Evolutionary conservation across 2,113 vertebrate species (phyloP).

Genomic region (human (Homo sapiens)): DNA sequence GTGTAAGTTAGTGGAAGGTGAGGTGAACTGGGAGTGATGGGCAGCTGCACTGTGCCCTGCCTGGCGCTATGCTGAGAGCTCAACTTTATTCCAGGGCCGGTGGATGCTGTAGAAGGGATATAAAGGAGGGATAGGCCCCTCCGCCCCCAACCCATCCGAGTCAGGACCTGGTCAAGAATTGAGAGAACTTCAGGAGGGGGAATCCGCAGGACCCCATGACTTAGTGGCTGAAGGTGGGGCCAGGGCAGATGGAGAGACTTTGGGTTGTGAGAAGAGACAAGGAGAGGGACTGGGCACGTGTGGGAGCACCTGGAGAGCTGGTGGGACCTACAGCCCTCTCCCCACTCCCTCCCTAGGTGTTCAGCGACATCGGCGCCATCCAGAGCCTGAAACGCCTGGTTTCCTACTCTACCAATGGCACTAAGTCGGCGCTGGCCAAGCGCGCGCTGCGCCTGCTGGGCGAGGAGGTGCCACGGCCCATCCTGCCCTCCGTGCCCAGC

Average conservation of each 20-base stretch:
- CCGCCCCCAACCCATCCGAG: too few relatives aligned
- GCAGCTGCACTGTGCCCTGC: not conserved
- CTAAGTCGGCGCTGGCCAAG: slow-evolving; percentile 92
- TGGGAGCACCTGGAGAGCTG: not conserved
- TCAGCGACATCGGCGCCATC: slow-evolving; percentile 95
- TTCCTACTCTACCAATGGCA: slow-evolving; percentile 95
- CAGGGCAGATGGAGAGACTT: not conserved
- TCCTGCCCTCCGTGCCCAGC: slow-evolving; percentile 93
- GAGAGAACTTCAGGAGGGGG: not conserved
- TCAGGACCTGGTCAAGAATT: not conserved
- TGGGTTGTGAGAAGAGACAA: rapidly evolving
- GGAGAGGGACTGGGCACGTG: not conserved
- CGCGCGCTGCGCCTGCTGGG: slow-evolving; percentile 91
- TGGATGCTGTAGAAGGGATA: not conserved
- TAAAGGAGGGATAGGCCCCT: too few relatives aligned
- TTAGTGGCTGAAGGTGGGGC: not conserved
- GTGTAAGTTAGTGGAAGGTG: not conserved
- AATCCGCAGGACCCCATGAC: not conserved
- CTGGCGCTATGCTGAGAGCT: not conserved
- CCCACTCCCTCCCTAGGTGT: slow-evolving; percentile 86
- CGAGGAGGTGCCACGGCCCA: slow-evolving; percentile 92
- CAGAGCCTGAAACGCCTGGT: slow-evolving; percentile 96
- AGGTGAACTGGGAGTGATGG: not conserved
- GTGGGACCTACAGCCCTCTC: not conserved
- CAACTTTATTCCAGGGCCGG: not conserved